A percentile compares a stretch with the other conserved stretches of the same genome.
Evolutionary conservation across 2,888 invertebrate species (phyloP).

Genomic region (Margaritifera margaritifera): DNA sequence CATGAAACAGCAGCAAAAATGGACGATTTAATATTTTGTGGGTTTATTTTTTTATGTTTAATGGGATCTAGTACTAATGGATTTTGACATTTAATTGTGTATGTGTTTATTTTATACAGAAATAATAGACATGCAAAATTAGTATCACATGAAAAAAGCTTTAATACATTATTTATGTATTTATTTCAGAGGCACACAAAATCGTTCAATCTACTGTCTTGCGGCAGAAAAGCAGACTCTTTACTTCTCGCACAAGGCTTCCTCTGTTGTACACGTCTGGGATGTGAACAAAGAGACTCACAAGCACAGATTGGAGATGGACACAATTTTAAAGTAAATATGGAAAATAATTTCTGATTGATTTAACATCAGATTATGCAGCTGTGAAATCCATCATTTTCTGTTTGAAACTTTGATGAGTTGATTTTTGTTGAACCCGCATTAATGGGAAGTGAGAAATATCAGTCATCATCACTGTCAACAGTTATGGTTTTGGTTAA

Average conservation of each 20-base stretch:
- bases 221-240: constrained; percentile 47
- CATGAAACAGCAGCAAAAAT: too few species aligned
- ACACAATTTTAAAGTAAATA: constrained; percentile 28
- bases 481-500: too few species aligned
- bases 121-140: not conserved
- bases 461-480: too few species aligned
- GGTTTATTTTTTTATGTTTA: too few species aligned
- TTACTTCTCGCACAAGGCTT: constrained; percentile 50
- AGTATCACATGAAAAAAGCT: not conserved
- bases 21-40: too few species aligned
- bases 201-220: constrained; percentile 48
- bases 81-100: too few species aligned
- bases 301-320: constrained; percentile 22
- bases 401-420: too few species aligned
- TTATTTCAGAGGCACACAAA: constrained; percentile 27
- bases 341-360: not conserved
- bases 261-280: constrained; percentile 86
- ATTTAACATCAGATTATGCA: too few species aligned
- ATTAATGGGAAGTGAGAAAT: too few species aligned
- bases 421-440: too few species aligned
- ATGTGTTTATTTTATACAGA: not conserved
- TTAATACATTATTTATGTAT: not conserved
- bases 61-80: too few species aligned
- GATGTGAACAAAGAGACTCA: constrained; percentile 83
- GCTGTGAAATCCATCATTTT: too few species aligned